phyloP scores from a whole-genome alignment of 2,113 vertebrate genomes.

The Progne subis region DNA sequence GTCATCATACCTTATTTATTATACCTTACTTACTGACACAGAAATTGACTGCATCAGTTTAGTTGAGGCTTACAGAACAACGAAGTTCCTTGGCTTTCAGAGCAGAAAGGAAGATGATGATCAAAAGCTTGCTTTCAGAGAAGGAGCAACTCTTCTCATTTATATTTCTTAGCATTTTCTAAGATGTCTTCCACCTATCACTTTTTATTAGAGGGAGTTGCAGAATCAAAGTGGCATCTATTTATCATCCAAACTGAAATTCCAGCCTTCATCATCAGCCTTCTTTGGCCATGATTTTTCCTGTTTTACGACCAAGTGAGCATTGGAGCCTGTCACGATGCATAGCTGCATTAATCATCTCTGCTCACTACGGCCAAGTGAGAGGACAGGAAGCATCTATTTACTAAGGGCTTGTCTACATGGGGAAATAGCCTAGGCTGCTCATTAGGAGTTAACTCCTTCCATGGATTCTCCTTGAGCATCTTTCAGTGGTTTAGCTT shows the following conservation, averaged over 20 bases:
- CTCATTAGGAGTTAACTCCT: slow-evolving; percentile 36
- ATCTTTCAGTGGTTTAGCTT: neutral
- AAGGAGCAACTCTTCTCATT: slow-evolving; percentile 1
- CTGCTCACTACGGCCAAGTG: neutral
- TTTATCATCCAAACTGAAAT: slow-evolving; percentile 1
- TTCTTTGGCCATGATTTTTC: slow-evolving; percentile 27
- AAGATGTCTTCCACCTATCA: slow-evolving; percentile 5
- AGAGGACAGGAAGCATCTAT: slow-evolving; percentile 45
- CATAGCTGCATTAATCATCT: slow-evolving; percentile 39
- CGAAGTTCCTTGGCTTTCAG: neutral
- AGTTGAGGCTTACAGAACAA: neutral
- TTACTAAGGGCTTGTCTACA: slow-evolving; percentile 16
- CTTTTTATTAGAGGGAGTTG: neutral
- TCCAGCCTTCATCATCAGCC: neutral
- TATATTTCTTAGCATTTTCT: slow-evolving; percentile 34
- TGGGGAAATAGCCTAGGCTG: neutral
- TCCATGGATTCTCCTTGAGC: neutral
- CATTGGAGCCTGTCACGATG: slow-evolving; percentile 2
- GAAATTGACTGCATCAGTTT: neutral
- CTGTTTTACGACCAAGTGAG: neutral
- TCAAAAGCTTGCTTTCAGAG: slow-evolving; percentile 9
- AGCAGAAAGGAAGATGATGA: slow-evolving; percentile 12
- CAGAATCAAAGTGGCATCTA: slow-evolving; percentile 26
- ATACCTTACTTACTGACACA: neutral
- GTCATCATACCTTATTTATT: slow-evolving; percentile 20